Evolutionary conservation across 2,888 invertebrate genomes (phyloP), one percentile per base, ranked within the genome.

Genomic region (Chydorus sphaericus): DNA sequence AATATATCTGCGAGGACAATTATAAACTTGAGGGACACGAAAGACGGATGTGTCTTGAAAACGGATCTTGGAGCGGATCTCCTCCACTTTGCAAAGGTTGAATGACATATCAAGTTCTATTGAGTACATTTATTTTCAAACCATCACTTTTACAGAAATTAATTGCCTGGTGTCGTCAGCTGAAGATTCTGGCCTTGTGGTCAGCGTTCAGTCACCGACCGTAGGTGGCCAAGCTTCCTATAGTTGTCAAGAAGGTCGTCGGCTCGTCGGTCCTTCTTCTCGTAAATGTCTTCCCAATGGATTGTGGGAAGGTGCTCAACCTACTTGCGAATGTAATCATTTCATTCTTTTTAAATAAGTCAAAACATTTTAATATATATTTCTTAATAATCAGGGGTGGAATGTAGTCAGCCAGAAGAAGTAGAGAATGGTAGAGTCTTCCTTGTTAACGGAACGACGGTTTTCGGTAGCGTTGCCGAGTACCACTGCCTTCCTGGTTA

Each of bases 1-100:
- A 89, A 7, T 92, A 92, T 66, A 83, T 86, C 62, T 92, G 92
- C 65, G 77, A 85, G 57, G 74, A 77, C 3, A 84, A 89, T 66
- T 91, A 79, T 71, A 82, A 83, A 66, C 71, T 91, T 11, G 84
- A 85, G 61, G 91, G 91, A 0, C 85, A 86, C 3, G 85, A 86
- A 3, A 75, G 90, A 54, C 72, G 91, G 58, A 70, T 88, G 54
- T 92, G 91, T 65, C 77, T 87, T 55, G 90, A 91, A 65, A 85
- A 91, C 66, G 89, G 85, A 52, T 89, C 88, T 0, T 92, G 91
- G 92, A 87, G 88, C 65, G 84, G 86, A 18, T 85, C 85, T 58
- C 72, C 81, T 0, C 90, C 91, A 0, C 67, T 72, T n/a, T 92
- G 92, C 67, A 78, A 77, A 74, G 85, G 86, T 57, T 60, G 14